Base-by-base conservation (phyloP, 2,888 invertebrate genomes). In the Sarcophaga subvicina region DNA sequence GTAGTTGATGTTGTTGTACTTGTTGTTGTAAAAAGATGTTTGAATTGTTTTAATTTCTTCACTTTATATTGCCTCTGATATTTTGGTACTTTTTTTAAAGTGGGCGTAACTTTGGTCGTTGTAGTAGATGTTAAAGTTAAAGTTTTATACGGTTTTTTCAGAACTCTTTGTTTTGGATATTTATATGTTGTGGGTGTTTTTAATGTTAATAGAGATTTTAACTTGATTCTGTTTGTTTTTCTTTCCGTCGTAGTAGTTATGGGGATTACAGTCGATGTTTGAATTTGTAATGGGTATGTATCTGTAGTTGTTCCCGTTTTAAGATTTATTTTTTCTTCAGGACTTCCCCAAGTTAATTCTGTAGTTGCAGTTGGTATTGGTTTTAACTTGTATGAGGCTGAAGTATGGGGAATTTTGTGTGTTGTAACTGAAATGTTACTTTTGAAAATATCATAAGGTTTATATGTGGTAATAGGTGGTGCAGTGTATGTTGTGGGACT, bases 1-100 rank as follows among this genome's bases (percentile, higher is more conserved):
- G 73, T 69, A 20, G 77, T 25, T 6, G 62, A 59, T n/a, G 78
- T 87, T 20, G 86, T 79, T 37, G 82, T 72, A 6, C 45, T 80
- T 37, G 77, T 49, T n/a, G 73, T 75, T 54, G 81, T 71, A 45
- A 66, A 84, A 25, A 85, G 62, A 3, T 85, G 80, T 64, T 87
- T 87, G 27, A 87, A 78, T 47, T 79, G 81, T 47, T 87, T 87
- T 25, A 71, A 69, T 72, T 82, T 84, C 27, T 87, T 87, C 25
- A 79, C 37, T 69, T 84, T 87, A 63, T 84, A 84, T 77, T 87
- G 84, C 0, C 87, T 75, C 63, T 79, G 81, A 49, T 87, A 87
- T 76, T 87, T 87, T 20, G 73, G 70, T 2, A 59, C 22, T n/a
- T 87, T 87, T 63, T 84, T 87, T 4, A 75, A 20, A 14, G 69